These are phyloP conservation scores for Chrosomus eos DNA, from an alignment of 2,797 vertebrate species.

Conservation along the genomic window DNA sequence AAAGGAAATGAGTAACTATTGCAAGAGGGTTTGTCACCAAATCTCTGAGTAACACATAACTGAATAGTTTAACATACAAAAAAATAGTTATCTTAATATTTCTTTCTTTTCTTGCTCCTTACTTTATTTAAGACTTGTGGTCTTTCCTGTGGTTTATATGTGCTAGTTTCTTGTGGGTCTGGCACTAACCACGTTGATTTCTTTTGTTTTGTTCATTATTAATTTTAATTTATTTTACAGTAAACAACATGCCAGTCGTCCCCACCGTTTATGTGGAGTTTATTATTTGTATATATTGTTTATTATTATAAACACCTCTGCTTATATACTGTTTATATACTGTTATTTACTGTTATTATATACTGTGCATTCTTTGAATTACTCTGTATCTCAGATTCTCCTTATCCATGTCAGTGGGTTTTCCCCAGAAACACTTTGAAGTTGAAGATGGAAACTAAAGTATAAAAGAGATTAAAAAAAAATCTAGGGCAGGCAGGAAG, in stretches of 20 bases:
- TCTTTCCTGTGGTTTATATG: conserved; percentile 40
- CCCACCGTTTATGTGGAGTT: not conserved
- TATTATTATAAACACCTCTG: not conserved
- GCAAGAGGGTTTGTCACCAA: not conserved
- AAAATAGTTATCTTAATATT: not conserved
- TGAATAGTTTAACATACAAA: not conserved
- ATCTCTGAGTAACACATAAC: not conserved
- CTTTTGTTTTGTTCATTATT: not conserved
- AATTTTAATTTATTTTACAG: not conserved
- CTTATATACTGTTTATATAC: not conserved
- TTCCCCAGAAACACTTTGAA: conserved; percentile 64
- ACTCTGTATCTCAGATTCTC: not conserved
- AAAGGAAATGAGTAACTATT: conserved; percentile 14
- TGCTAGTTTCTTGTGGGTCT: conserved; percentile 37
- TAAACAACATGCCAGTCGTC: not conserved
- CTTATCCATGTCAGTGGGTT: conserved; percentile 30
- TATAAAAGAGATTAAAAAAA: conserved; percentile 48
- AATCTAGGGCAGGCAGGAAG: conserved; percentile 41
- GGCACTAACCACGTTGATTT: conserved; percentile 2
- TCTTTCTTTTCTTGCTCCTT: not conserved
- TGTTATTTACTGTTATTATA: no score
- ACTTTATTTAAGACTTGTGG: conserved; percentile 8
- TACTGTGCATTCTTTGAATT: conserved; percentile 15
- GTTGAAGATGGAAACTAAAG: conserved; percentile 64
- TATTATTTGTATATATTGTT: not conserved